phyloP scores from a whole-genome alignment of 2,797 vertebrate species.

The Pampus argenteus region DNA sequence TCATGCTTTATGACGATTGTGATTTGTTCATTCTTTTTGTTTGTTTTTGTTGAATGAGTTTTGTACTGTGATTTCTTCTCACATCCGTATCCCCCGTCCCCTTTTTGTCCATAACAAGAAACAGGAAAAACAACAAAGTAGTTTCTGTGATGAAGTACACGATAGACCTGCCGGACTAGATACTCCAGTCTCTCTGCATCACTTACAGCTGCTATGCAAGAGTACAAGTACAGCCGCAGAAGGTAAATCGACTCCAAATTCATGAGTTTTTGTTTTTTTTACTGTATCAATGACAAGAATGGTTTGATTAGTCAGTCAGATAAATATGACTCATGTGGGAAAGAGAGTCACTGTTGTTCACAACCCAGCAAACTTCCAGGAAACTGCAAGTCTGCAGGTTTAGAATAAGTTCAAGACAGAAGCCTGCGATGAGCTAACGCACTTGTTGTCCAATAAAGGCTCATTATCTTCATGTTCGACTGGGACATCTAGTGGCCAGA shows the following conservation, averaged over 20 bases:
- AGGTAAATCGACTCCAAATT: not conserved
- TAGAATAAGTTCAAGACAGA: too few relatives aligned
- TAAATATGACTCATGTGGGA: too few relatives aligned
- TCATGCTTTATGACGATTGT: too few relatives aligned
- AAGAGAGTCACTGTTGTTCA: too few relatives aligned
- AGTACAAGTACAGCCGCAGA: not conserved
- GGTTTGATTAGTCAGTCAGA: not conserved
- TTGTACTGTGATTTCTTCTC: not conserved
- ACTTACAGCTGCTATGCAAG: not conserved
- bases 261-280: not conserved
- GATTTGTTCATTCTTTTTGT: too few relatives aligned
- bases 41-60: too few relatives aligned
- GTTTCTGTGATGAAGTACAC: not conserved
- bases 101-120: accelerated
- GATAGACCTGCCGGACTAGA: slow-evolving; percentile 5
- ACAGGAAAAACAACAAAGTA: not conserved
- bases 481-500: slow-evolving; percentile 42
- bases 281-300: not conserved
- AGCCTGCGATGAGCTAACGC: too few relatives aligned
- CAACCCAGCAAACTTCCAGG: too few relatives aligned
- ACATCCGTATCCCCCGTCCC: not conserved
- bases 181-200: not conserved
- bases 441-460: too few relatives aligned
- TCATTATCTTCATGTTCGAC: too few relatives aligned
- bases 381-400: too few relatives aligned